Conservation (phyloP, 2,797 vertebrate species). For the Fistularia tabacaria region DNA sequence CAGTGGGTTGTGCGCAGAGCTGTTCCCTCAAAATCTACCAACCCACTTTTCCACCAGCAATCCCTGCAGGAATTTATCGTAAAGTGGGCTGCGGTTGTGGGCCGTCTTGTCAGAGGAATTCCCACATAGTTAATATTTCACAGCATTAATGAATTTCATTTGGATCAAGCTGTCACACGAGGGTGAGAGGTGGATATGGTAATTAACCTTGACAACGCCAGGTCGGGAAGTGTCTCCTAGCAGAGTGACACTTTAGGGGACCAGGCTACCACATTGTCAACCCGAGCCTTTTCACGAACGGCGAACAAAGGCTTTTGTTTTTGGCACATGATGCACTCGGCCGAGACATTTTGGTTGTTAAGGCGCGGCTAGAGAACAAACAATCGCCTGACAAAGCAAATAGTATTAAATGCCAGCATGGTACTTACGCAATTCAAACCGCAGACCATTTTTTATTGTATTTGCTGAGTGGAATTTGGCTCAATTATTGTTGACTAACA, state of each 20-base stretch:
- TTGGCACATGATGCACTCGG: no score
- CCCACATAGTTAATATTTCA: slow-evolving; percentile 45
- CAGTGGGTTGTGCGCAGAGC: neutral
- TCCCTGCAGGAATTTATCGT: slow-evolving; percentile 3
- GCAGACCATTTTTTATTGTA: no score
- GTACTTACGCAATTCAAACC: no score
- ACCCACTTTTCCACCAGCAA: slow-evolving; percentile 1
- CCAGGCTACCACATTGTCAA: neutral
- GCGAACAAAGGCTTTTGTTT: no score
- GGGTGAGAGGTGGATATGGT: slow-evolving; percentile 18
- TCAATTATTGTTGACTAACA: no score
- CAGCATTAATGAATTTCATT: slow-evolving; percentile 35
- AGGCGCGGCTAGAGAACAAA: no score
- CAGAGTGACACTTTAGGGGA: neutral
- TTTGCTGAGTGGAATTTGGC: no score
- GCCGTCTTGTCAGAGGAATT: slow-evolving; percentile 16
- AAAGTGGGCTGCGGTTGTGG: slow-evolving; percentile 1
- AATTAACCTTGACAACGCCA: slow-evolving; percentile 28
- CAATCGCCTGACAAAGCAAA: no score
- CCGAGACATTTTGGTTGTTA: no score
- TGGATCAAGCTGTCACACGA: slow-evolving; percentile 24
- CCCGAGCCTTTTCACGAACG: no score
- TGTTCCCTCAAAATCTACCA: neutral
- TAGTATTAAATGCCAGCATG: no score
- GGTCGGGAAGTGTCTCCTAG: slow-evolving; percentile 10